Conservation (phyloP, 2,113 vertebrate genomes). For the Dendrocopos noguchii region DNA sequence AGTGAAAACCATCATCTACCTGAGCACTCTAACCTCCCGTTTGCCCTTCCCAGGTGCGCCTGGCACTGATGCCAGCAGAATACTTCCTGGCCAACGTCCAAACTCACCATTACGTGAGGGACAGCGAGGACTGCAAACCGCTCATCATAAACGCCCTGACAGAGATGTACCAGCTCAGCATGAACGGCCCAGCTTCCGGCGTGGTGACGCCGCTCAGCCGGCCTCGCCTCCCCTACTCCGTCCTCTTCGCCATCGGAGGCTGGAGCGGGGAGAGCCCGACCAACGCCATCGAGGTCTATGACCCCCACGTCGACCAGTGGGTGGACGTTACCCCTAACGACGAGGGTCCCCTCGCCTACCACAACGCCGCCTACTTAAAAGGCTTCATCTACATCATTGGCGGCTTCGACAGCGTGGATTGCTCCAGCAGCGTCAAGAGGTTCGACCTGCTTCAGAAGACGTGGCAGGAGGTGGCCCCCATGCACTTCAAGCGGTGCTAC, state of each 20-base stretch:
- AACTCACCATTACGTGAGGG: constrained; percentile 76
- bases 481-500: constrained; percentile 83
- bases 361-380: constrained; percentile 76
- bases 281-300: constrained; percentile 81
- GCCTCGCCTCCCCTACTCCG: constrained; percentile 80
- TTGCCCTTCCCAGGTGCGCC: constrained; percentile 72
- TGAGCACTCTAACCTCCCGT: not conserved
- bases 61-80: constrained; percentile 75
- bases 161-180: constrained; percentile 76
- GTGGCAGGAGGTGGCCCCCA: constrained; percentile 83
- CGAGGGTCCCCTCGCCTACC: constrained; percentile 79
- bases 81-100: constrained; percentile 84
- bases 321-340: constrained; percentile 74
- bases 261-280: constrained; percentile 80
- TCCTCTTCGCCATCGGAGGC: constrained; percentile 84
- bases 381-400: constrained; percentile 82
- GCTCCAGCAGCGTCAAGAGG: constrained; percentile 80
- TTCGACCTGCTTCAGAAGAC: constrained; percentile 77
- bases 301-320: constrained; percentile 80
- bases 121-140: constrained; percentile 74
- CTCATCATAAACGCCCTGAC: constrained; percentile 75
- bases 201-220: constrained; percentile 67
- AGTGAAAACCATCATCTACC: fast-evolving
- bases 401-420: constrained; percentile 80
- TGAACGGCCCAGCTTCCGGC: not conserved